phyloP scores from a whole-genome alignment of 1,140 invertebrate genomes.

The Nixonia krombeini region DNA sequence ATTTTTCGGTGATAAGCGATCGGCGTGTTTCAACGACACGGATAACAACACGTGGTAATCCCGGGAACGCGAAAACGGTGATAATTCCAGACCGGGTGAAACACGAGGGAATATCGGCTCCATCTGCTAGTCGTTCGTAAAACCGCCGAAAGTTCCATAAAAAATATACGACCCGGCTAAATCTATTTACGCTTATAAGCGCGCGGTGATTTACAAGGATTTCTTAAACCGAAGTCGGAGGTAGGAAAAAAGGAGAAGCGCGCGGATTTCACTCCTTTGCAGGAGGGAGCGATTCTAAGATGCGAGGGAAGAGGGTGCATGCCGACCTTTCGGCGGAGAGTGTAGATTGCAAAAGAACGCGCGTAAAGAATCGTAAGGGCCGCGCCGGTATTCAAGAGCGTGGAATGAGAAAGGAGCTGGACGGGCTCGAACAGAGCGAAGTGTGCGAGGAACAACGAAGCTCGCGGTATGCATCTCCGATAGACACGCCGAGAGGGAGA shows the following conservation, averaged over 20 bases:
- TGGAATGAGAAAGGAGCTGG: constrained; percentile 46
- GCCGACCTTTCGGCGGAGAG: constrained; percentile 49
- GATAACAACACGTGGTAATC: too few species aligned
- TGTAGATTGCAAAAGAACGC: constrained; percentile 51
- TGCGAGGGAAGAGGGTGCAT: constrained; percentile 48
- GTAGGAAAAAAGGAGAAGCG: constrained; percentile 42
- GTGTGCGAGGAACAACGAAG: constrained; percentile 37
- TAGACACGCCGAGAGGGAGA: constrained; percentile 33
- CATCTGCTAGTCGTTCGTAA: not conserved
- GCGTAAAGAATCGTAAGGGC: constrained; percentile 52
- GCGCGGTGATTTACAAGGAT: constrained; percentile 43
- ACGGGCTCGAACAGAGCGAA: constrained; percentile 33
- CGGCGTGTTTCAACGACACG: too few species aligned
- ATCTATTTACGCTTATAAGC: constrained; percentile 48
- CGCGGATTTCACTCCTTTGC: constrained; percentile 19
- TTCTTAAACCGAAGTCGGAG: constrained; percentile 8
- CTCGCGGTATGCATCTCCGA: constrained; percentile 18
- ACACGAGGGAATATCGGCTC: too few species aligned
- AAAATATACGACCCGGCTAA: constrained; percentile 18
- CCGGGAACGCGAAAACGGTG: too few species aligned
- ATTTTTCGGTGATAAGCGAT: too few species aligned
- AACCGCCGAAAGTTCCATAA: constrained; percentile 3
- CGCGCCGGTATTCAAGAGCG: constrained; percentile 43
- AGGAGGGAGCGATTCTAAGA: constrained; percentile 19
- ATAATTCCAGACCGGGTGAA: too few species aligned